Evolutionary conservation across 1,140 invertebrate species (phyloP).

Genomic region (Drosophila baimaii): DNA sequence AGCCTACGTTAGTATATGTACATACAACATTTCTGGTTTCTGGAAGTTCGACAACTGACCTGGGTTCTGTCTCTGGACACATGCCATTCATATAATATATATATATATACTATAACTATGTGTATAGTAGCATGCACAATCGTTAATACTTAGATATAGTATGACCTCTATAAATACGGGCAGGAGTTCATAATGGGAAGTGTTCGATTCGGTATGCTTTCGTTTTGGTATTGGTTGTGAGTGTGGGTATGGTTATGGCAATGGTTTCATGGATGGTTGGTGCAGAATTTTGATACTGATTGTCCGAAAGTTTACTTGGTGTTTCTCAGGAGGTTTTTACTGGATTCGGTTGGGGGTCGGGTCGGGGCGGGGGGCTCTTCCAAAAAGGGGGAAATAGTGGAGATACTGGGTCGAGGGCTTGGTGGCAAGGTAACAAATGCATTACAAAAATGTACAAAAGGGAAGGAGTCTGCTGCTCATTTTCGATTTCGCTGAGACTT

Average conservation of each 20-base stretch:
- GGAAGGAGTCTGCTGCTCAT: conserved; percentile 16
- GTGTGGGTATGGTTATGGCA: conserved; percentile 32
- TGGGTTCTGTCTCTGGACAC: conserved; percentile 67
- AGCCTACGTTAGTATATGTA: conserved; percentile 51
- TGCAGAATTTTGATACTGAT: conserved; percentile 79
- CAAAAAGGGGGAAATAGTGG: conserved; percentile 10
- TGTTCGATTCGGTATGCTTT: conserved; percentile 45
- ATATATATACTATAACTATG: conserved; percentile 31
- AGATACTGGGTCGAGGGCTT: conserved; percentile 9
- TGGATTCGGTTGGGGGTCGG: too few species aligned
- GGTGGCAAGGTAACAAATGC: conserved; percentile 50
- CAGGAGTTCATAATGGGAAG: conserved; percentile 66
- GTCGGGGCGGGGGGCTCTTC: conserved; percentile 7
- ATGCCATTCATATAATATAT: conserved; percentile 57
- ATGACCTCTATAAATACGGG: conserved; percentile 51
- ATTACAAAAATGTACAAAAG: conserved; percentile 64
- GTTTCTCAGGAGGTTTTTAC: conserved; percentile 33
- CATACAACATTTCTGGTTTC: conserved; percentile 70
- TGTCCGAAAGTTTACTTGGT: conserved; percentile 75
- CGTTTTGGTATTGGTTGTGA: conserved; percentile 16
- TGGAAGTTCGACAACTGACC: conserved; percentile 81
- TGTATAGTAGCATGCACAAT: conserved; percentile 50
- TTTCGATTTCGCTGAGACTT: conserved; percentile 17
- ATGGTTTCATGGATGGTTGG: conserved; percentile 56
- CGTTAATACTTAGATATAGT: conserved; percentile 51